Evolutionary conservation across 2,888 invertebrate genomes (phyloP).

Genomic region (Pyrochroa serraticornis): DNA sequence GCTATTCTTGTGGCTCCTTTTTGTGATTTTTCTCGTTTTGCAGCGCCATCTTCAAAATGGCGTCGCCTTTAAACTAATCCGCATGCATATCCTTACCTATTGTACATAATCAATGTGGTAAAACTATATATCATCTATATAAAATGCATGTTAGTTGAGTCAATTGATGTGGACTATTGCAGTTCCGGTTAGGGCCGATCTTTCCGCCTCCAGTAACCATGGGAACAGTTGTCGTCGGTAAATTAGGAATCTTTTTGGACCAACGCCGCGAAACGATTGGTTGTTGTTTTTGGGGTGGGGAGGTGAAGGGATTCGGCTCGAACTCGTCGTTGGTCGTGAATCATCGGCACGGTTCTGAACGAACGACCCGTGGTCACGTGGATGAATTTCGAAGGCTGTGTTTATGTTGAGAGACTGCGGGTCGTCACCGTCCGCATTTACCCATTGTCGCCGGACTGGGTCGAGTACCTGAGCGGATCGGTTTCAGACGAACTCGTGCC

Average conservation of each 20-base stretch:
- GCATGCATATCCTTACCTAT: conserved; percentile 38
- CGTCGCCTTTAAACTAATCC: conserved; percentile 15
- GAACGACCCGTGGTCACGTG: background rate
- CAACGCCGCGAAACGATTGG: background rate
- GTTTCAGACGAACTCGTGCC: conserved; percentile 13
- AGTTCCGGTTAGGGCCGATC: too few relatives aligned
- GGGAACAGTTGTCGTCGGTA: too few relatives aligned
- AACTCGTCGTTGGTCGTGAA: background rate
- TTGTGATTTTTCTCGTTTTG: too few relatives aligned
- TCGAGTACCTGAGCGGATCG: conserved; percentile 20
- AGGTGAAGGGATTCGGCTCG: background rate
- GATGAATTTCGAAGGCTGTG: conserved; percentile 18
- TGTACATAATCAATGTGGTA: conserved; percentile 38
- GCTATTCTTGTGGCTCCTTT: too few relatives aligned
- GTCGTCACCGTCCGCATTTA: too few relatives aligned
- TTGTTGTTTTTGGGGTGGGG: background rate
- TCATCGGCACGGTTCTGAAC: too few relatives aligned
- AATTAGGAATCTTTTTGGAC: too few relatives aligned
- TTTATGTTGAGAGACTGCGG: background rate
- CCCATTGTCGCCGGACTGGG: conserved; percentile 18
- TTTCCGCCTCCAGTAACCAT: too few relatives aligned
- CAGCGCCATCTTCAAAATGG: too few relatives aligned
- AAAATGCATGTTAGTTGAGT: conserved; percentile 26
- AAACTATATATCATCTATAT: conserved; percentile 36
- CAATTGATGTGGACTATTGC: too few relatives aligned